These are phyloP conservation scores for Apostichopus japonicus DNA, from an alignment of 35 echinoderm and acorn worm species.

Conservation along the genomic window DNA sequence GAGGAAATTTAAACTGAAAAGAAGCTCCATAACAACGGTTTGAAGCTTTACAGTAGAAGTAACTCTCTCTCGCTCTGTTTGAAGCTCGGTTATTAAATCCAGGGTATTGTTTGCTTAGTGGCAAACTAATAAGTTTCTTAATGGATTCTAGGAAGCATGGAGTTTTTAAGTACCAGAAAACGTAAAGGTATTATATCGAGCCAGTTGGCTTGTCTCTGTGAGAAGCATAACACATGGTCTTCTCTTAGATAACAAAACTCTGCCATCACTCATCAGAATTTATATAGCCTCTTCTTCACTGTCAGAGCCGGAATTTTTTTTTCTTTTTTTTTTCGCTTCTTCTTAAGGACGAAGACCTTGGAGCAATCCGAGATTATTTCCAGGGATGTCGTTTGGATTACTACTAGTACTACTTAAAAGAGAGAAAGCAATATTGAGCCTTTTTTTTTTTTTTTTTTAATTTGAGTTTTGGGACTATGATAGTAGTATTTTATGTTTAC, in stretches of 20 bases:
- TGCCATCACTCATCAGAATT: neutral
- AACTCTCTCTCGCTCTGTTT: neutral
- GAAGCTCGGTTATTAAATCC: slow-evolving; percentile 23
- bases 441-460: too few relatives aligned
- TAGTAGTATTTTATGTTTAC: too few relatives aligned
- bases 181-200: neutral
- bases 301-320: too few relatives aligned
- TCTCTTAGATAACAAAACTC: slow-evolving; percentile 2
- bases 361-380: too few relatives aligned
- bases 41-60: neutral
- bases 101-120: slow-evolving; percentile 39
- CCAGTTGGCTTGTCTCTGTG: slow-evolving; percentile 8
- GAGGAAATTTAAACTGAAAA: neutral
- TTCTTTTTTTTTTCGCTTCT: too few relatives aligned
- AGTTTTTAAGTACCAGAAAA: neutral
- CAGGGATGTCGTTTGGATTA: too few relatives aligned
- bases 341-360: too few relatives aligned
- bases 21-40: neutral
- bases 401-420: too few relatives aligned
- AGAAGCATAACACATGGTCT: slow-evolving; percentile 20
- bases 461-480: too few relatives aligned
- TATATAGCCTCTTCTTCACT: too few relatives aligned
- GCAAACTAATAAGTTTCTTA: slow-evolving; percentile 6
- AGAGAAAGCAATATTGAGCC: too few relatives aligned
- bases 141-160: slow-evolving; percentile 3